Evolutionary conservation across 1,140 invertebrate genomes (phyloP).

Genomic region (Bombus affinis): DNA sequence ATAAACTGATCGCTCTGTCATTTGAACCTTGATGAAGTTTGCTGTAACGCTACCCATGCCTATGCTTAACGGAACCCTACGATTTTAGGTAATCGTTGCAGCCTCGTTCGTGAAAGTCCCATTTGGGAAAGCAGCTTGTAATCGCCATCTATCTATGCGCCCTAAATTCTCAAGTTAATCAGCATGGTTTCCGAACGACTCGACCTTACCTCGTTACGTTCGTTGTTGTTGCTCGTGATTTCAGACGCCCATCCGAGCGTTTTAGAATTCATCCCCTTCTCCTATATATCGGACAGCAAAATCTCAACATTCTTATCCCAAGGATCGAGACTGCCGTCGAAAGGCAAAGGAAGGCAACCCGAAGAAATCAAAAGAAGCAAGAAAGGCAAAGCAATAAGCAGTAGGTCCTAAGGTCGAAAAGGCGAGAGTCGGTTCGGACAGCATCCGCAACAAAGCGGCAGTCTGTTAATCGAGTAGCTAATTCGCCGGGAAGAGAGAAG

Average conservation of each 20-base stretch:
- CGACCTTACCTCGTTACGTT: no score
- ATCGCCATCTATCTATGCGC: no score
- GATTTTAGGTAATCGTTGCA: neutral
- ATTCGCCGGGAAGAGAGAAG: constrained; percentile 46
- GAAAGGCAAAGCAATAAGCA: constrained; percentile 7
- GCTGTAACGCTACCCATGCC: neutral
- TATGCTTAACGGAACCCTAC: neutral
- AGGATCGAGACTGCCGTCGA: neutral
- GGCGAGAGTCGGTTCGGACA: neutral
- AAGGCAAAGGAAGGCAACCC: neutral
- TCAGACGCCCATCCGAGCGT: no score
- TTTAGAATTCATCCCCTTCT: no score
- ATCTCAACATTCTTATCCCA: neutral
- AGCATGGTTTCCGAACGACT: no score
- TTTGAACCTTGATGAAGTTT: neutral
- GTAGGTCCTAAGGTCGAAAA: neutral
- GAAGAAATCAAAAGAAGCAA: constrained; percentile 2
- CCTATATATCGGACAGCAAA: neutral
- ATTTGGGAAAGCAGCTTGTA: no score
- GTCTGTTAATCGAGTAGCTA: constrained; percentile 53
- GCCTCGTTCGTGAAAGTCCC: neutral
- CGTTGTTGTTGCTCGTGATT: no score
- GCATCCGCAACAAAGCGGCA: constrained; percentile 23
- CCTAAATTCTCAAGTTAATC: no score
- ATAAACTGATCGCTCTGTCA: neutral